These are phyloP conservation scores for Entomobrya proxima DNA, from an alignment of 2,888 invertebrate genomes.

Conservation along the genomic window DNA sequence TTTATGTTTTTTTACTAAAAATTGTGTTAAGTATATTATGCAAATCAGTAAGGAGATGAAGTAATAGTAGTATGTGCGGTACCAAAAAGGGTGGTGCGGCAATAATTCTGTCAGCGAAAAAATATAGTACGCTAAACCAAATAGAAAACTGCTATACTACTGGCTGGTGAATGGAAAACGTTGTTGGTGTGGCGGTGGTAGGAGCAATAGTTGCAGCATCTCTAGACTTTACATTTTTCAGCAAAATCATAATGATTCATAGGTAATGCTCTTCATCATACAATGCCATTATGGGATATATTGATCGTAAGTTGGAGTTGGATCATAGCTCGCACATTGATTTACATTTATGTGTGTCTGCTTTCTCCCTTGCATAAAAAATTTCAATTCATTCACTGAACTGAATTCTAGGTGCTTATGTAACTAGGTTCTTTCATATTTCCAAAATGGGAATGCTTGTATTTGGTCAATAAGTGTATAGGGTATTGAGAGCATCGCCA, in stretches of 20 bases:
- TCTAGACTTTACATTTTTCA: conserved; percentile 54
- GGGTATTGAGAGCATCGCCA: background rate
- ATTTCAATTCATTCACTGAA: background rate
- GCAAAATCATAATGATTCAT: conserved; percentile 64
- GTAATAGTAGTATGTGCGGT: background rate
- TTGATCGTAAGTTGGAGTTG: conserved; percentile 59
- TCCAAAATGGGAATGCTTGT: too few relatives aligned
- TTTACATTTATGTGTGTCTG: conserved; percentile 49
- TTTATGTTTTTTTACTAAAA: background rate
- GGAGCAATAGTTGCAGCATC: background rate
- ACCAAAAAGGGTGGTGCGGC: conserved; percentile 27
- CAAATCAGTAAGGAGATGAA: conserved; percentile 16
- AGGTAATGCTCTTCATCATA: conserved; percentile 46
- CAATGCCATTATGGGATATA: conserved; percentile 46
- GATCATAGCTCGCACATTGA: conserved; percentile 62
- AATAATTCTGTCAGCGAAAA: conserved; percentile 55
- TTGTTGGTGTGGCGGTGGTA: background rate
- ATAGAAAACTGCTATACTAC: conserved; percentile 10
- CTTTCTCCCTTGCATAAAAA: conserved; percentile 9
- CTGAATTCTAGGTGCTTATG: background rate
- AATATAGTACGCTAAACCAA: conserved; percentile 18
- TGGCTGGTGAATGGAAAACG: background rate
- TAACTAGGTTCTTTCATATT: background rate
- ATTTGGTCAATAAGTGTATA: background rate
- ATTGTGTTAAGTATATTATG: conserved; percentile 41